These are phyloP conservation scores for Dascyllus trimaculatus DNA, from an alignment of 2,113 vertebrate genomes.

Conservation along the genomic window DNA sequence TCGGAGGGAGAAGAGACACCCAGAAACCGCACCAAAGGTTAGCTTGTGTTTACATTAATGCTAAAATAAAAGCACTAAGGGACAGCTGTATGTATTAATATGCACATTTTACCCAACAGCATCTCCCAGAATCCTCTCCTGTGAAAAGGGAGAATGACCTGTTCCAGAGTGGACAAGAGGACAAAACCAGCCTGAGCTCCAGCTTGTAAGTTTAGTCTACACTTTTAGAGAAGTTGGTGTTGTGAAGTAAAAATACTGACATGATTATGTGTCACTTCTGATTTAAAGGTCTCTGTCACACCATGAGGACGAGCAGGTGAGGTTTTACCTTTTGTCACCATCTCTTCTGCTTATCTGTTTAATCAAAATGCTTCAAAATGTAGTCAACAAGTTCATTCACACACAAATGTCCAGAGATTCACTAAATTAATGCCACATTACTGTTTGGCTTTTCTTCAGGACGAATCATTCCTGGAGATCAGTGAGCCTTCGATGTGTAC, in stretches of 20 bases:
- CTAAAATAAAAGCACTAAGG: neutral
- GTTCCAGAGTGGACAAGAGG: conserved; percentile 66
- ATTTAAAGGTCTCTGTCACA: conserved; percentile 78
- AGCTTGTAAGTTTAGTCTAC: conserved; percentile 71
- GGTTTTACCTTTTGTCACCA: neutral
- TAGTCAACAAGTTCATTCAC: neutral
- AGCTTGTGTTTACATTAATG: neutral
- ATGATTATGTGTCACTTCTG: neutral
- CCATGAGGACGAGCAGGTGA: conserved; percentile 80
- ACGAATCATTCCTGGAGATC: conserved; percentile 68
- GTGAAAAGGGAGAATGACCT: conserved; percentile 81
- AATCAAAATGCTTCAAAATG: no score
- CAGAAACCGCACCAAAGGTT: conserved; percentile 31
- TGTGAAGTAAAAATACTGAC: neutral
- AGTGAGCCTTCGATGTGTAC: conserved; percentile 80
- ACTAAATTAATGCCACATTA: neutral
- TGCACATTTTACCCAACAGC: neutral
- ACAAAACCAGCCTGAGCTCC: conserved; percentile 78
- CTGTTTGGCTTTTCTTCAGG: conserved; percentile 71
- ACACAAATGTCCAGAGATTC: neutral
- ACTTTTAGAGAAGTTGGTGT: neutral
- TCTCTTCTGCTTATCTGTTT: no score
- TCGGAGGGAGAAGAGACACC: conserved; percentile 50
- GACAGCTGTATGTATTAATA: neutral
- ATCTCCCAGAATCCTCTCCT: conserved; percentile 63